phyloP scores from a whole-genome alignment of 1,140 invertebrate species.

The Lanistes nyassanus region DNA sequence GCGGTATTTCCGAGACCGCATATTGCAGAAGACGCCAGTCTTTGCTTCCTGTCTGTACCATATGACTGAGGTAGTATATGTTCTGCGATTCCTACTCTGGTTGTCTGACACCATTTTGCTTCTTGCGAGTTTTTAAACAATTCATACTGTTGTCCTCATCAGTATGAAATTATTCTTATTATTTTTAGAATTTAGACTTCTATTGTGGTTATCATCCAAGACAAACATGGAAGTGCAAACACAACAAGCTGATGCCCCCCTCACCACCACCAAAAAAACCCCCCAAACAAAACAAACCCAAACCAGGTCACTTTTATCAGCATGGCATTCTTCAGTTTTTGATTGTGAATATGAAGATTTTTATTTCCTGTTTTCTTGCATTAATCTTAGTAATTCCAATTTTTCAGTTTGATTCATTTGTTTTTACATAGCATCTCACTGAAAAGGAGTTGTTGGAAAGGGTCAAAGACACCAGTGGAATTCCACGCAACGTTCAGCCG shows the following conservation, averaged over 20 bases:
- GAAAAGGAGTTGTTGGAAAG: conserved; percentile 41
- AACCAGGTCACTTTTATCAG: no score
- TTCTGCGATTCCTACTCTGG: neutral
- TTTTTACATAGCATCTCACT: neutral
- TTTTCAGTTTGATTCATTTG: neutral
- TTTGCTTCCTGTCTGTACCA: neutral
- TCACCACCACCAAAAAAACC: no score
- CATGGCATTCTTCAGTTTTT: no score
- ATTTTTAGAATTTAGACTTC: no score
- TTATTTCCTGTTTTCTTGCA: neutral
- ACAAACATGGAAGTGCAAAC: no score
- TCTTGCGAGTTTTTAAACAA: no score
- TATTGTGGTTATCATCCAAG: no score
- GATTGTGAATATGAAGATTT: no score
- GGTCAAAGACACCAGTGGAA: conserved; percentile 36
- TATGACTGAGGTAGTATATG: conserved; percentile 1
- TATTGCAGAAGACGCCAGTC: conserved; percentile 25
- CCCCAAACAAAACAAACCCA: no score
- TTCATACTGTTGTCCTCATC: no score
- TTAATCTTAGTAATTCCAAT: neutral
- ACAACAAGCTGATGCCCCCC: no score
- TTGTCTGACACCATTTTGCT: neutral
- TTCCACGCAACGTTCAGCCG: conserved; percentile 35
- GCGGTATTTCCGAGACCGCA: conserved; percentile 81
- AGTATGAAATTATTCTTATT: no score